phyloP scores from a whole-genome alignment of 2,113 vertebrate species.

The Phoxinus phoxinus region DNA sequence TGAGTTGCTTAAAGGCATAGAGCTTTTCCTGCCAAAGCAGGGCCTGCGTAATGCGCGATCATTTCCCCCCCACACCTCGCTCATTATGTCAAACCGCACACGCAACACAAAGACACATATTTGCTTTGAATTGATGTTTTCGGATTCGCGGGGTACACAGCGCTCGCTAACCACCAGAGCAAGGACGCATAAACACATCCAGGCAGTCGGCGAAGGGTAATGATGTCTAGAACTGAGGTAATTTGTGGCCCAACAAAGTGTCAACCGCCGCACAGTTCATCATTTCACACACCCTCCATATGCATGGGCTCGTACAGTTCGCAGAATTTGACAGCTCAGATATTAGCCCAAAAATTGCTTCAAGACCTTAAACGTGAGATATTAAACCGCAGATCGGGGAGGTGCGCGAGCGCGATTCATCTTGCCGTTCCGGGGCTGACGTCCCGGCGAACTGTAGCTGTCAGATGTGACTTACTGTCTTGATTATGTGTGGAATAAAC shows the following conservation, averaged over 20 bases:
- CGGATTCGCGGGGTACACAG: slow-evolving; percentile 46
- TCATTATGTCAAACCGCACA: slow-evolving; percentile 65
- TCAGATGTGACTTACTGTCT: slow-evolving; percentile 42
- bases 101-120: slow-evolving; percentile 57
- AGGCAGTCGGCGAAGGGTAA: slow-evolving; percentile 35
- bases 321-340: slow-evolving; percentile 32
- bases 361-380: slow-evolving; percentile 37
- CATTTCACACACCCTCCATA: slow-evolving; percentile 33
- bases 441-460: slow-evolving; percentile 31
- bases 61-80: slow-evolving; percentile 56
- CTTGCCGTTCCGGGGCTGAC: background rate
- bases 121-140: slow-evolving; percentile 62
- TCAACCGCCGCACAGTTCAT: slow-evolving; percentile 38
- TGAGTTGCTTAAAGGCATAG: slow-evolving; percentile 71
- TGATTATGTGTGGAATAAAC: slow-evolving; percentile 41
- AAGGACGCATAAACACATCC: slow-evolving; percentile 52
- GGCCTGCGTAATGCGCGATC: slow-evolving; percentile 61
- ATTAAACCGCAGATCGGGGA: slow-evolving; percentile 22
- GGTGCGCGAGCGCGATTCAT: background rate
- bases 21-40: slow-evolving; percentile 61
- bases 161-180: slow-evolving; percentile 45
- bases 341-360: slow-evolving; percentile 45
- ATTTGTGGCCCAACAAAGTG: slow-evolving; percentile 47
- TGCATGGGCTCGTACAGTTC: background rate
- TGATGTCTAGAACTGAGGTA: slow-evolving; percentile 44